Evolutionary conservation across 2,888 invertebrate genomes (phyloP), one percentile per base, ranked within the genome.

Genomic region (Drosophila nr. perissopoda): DNA sequence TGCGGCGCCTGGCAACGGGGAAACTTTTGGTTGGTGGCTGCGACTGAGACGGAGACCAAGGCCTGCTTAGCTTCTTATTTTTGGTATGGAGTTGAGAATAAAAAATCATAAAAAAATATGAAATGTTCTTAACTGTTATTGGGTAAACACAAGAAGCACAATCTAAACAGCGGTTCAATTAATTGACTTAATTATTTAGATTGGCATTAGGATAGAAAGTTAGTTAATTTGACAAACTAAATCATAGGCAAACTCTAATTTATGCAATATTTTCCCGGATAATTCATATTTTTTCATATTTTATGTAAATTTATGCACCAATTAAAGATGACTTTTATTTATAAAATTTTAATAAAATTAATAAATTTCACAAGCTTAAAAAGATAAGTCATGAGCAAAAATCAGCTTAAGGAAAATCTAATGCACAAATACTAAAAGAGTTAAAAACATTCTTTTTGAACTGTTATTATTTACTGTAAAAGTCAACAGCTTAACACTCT

Each of bases 121-220:
- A 76, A 76, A 70, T 69, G 65, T 64, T 69, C 27, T 61, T 49
- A n/a, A 65, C 51, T 70, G 58, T 76, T 70, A 61, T 76, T 54
- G 53, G 21, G 31, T 52, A 42, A 56, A 18, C 56, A 68, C 49
- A 58, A 27, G 25, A 49, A 62, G 11, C 74, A 54, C 48, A 33
- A 66, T 18, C 40, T 33, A n/a, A 54, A 49, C 16, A 54, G 3
- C 7, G n/a, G 4, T 18, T 25, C 36, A 40, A 69, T 49, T 69
- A 52, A n/a, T 4, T 42, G 16, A 16, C 16, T 31, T 4, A 10
- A 29, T n/a, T 4, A 10, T 21, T 31, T 31, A 16, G 10, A 25
- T 16, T 34, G 8, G 10, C 8, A 1, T 10, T 45, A 45, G 16
- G 45, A 4, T 8, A 4, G 1, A 25, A 45, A 0, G 16, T 16